Evolutionary conservation across 1,140 invertebrate species (phyloP).

Genomic region (Zaprionus ghesquierei): DNA sequence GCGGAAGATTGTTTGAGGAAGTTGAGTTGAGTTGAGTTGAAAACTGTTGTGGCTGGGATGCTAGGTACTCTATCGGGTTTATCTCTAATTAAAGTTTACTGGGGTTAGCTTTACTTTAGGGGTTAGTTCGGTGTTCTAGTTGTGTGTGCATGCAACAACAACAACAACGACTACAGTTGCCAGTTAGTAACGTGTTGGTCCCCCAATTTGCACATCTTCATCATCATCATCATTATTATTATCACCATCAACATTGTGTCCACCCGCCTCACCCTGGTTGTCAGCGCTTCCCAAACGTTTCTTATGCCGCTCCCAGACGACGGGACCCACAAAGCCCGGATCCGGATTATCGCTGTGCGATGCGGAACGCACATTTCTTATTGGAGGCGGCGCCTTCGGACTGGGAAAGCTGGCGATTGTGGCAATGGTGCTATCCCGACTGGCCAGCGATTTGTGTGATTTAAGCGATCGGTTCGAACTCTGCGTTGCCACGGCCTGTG

Average conservation of each 20-base stretch:
- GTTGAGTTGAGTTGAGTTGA: slow-evolving; percentile 48
- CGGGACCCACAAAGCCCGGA: slow-evolving; percentile 91
- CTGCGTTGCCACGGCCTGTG: slow-evolving; percentile 31
- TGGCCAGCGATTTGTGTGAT: slow-evolving; percentile 49
- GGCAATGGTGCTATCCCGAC: slow-evolving; percentile 61
- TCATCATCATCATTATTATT: slow-evolving; percentile 43
- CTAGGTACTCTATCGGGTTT: slow-evolving; percentile 38
- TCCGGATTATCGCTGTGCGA: slow-evolving; percentile 84
- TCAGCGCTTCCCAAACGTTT: slow-evolving; percentile 77
- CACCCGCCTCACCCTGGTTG: slow-evolving; percentile 73
- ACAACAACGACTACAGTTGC: slow-evolving; percentile 63
- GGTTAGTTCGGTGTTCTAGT: slow-evolving; percentile 16
- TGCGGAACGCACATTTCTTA: slow-evolving; percentile 55
- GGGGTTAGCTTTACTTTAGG: slow-evolving; percentile 12
- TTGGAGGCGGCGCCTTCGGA: slow-evolving; percentile 65
- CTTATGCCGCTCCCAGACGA: slow-evolving; percentile 90
- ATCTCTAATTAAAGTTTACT: slow-evolving; percentile 32
- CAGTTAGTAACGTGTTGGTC: slow-evolving; percentile 65
- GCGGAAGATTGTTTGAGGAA: slow-evolving; percentile 72
- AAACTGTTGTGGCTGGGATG: slow-evolving; percentile 21
- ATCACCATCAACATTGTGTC: slow-evolving; percentile 25
- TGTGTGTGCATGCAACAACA: slow-evolving; percentile 60
- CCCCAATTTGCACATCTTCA: slow-evolving; percentile 54
- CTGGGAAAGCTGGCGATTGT: slow-evolving; percentile 78
- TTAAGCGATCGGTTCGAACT: slow-evolving; percentile 53